Base-by-base conservation (phyloP, 2,113 vertebrate genomes). In the Datnioides undecimradiatus region DNA sequence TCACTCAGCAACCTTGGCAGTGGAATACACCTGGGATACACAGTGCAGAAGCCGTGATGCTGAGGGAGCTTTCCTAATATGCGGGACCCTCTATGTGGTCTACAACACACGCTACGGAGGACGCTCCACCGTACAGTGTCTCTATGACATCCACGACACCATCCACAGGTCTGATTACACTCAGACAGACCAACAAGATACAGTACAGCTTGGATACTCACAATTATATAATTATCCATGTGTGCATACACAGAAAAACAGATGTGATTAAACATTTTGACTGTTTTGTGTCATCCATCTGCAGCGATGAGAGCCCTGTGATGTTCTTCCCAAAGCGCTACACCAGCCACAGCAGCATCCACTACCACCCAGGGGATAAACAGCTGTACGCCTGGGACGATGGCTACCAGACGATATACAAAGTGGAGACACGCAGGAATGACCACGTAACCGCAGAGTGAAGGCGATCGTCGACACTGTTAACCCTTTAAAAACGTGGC, bases 341-440 rank as follows among this genome's bases (percentile, higher is more conserved):
- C 45, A 95, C 95, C 34, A 95, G 95, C 83, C 98, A 99, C 73
- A 96, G 96, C 68, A 91, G 94, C 83, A 85, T 99, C 67, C 95
- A 97, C 57, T 99, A 99, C 91, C 95, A 97, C 54, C 96, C 95
- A 0, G 95, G 93, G 85, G 97, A 99, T 58, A 95, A 95, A 66
- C 95, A 96, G 48, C 95, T 99, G 38, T 98, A 97, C 7, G 96
- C 97, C 46, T 99, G 98, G 98, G 96, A 97, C 45, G 96, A 98
- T 46, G 97, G 97, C 29, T 97, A 95, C 91, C 98, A 99, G 93
- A 96, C 96, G 1, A 87, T 98, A 86, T 99, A 99, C 85, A 96
- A 95, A 86, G 92, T 99, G 82, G 95, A 96, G 76, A 95, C 92
- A 2, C 64, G 14, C n/a, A 73, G 17, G 41, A 87, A 60, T 41